Conservation (phyloP, 1,140 invertebrate genomes). For the Magallana gigas region DNA sequence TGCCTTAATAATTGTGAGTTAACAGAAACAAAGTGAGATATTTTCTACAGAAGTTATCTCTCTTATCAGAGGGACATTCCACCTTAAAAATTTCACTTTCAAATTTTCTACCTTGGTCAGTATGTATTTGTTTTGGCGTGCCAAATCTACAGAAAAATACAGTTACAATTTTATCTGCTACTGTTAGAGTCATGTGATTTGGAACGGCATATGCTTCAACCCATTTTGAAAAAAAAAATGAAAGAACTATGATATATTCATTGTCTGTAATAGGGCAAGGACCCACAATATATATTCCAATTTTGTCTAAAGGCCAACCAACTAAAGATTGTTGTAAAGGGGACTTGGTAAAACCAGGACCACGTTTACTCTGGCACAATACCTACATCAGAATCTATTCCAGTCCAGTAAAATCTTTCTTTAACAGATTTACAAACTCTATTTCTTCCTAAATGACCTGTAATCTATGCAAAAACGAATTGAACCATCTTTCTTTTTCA, state of each 20-base stretch:
- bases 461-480: conserved; percentile 81
- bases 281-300: conserved; percentile 59
- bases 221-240: conserved; percentile 69
- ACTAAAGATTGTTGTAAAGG: conserved; percentile 46
- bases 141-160: conserved; percentile 59
- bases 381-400: conserved; percentile 36
- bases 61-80: too few relatives aligned
- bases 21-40: too few relatives aligned
- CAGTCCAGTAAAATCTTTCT: conserved; percentile 55
- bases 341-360: conserved; percentile 46
- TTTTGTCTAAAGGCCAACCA: conserved; percentile 44
- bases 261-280: conserved; percentile 44
- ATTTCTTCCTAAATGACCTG: conserved; percentile 63
- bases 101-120: conserved; percentile 61
- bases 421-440: conserved; percentile 43
- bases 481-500: conserved; percentile 78
- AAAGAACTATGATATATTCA: conserved; percentile 68
- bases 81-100: conserved; percentile 51
- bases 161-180: conserved; percentile 62
- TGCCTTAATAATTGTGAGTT: too few relatives aligned
- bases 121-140: conserved; percentile 56
- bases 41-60: too few relatives aligned
- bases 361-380: conserved; percentile 53
- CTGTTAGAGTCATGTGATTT: conserved; percentile 63
- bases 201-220: conserved; percentile 62